These are phyloP conservation scores for Abrostola triplasia DNA, from an alignment of 2,888 invertebrate genomes.

Conservation along the genomic window DNA sequence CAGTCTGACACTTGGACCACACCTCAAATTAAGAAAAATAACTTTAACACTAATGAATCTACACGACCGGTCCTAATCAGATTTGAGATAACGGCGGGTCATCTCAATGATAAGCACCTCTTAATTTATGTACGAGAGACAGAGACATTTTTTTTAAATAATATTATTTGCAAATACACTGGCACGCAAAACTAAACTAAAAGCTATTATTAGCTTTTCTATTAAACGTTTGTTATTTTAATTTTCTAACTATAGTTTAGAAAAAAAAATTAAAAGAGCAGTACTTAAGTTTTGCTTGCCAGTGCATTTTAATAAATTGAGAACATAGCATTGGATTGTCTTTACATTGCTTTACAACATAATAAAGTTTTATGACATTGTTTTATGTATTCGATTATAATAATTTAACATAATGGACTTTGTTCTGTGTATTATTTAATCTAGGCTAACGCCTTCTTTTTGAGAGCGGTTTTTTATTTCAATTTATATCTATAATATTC, in stretches of 20 bases:
- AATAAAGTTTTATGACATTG: constrained; percentile 19
- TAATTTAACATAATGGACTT: constrained; percentile 3
- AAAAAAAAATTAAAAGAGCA: too few species aligned
- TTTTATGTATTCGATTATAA: constrained; percentile 1
- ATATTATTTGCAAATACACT: constrained; percentile 18
- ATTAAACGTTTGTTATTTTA: too few species aligned
- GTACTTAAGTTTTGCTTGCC: too few species aligned
- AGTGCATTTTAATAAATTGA: constrained; percentile 10
- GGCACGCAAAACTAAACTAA: too few species aligned
- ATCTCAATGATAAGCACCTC: constrained; percentile 43
- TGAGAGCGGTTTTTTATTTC: too few species aligned
- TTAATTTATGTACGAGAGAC: constrained; percentile 36
- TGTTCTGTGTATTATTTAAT: not conserved
- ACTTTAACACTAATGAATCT: constrained; percentile 54
- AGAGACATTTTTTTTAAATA: constrained; percentile 22
- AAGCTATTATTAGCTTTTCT: too few species aligned
- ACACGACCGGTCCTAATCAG: constrained; percentile 52
- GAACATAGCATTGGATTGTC: constrained; percentile 16
- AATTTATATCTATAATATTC: not conserved
- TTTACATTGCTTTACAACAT: constrained; percentile 20
- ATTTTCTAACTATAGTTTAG: too few species aligned
- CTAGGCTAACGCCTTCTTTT: not conserved
- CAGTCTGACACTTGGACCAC: not conserved
- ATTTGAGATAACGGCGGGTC: constrained; percentile 49
- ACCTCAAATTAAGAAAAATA: constrained; percentile 33